A percentile compares a stretch with the other conserved stretches of the same genome.
phyloP scores from a whole-genome alignment of 2,797 vertebrate species.

The Crocidura indochinensis region DNA sequence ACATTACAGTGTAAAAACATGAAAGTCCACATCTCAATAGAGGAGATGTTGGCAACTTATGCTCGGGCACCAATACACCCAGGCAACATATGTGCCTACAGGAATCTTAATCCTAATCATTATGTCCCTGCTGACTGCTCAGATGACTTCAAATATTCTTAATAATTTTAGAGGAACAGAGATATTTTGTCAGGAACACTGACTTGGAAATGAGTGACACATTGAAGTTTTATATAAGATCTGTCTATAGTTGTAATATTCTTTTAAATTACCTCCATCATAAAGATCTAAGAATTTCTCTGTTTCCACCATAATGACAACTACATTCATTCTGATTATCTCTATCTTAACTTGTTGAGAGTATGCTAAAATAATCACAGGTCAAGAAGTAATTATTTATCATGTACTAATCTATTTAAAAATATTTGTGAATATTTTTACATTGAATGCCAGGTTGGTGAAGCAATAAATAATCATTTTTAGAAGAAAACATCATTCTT shows the following conservation, averaged over 20 bases:
- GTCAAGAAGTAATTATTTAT: neutral
- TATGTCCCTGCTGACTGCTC: neutral
- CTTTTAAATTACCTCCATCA: neutral
- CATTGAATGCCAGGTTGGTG: too few species aligned
- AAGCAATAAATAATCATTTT: too few species aligned
- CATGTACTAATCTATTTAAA: too few species aligned
- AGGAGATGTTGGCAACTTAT: too few species aligned
- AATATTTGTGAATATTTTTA: too few species aligned
- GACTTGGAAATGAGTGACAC: neutral
- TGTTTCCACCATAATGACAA: neutral
- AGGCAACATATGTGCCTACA: too few species aligned
- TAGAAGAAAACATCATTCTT: too few species aligned
- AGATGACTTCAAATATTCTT: neutral
- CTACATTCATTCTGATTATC: neutral
- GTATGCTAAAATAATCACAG: neutral
- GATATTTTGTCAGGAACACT: neutral
- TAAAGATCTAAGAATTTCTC: neutral
- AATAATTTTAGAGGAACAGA: neutral
- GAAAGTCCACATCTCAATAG: too few species aligned
- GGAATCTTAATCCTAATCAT: neutral
- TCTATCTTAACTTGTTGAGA: neutral
- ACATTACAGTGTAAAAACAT: too few species aligned
- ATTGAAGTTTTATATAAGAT: neutral
- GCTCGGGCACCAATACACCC: too few species aligned
- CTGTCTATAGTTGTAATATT: neutral